These are phyloP conservation scores for Pteropus rufus DNA, from an alignment of 2,797 vertebrate genomes.

Conservation along the genomic window DNA sequence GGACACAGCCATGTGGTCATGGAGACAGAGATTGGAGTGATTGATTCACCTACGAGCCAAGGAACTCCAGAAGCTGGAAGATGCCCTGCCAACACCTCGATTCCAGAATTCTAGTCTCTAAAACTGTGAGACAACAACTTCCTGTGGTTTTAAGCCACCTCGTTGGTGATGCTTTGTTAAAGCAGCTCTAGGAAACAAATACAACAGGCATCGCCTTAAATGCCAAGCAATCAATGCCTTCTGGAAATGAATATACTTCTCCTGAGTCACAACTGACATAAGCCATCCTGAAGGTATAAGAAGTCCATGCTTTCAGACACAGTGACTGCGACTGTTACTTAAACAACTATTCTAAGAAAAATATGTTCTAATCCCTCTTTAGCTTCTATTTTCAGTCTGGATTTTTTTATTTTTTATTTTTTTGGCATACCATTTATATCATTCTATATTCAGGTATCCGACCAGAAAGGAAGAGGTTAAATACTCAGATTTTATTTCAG, in stretches of 20 bases:
- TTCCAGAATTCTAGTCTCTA: neutral
- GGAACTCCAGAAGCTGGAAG: neutral
- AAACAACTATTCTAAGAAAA: neutral
- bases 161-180: neutral
- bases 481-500: neutral
- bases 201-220: too few relatives aligned
- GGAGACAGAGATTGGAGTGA: neutral
- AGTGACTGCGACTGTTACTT: neutral
- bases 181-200: neutral
- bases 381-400: neutral
- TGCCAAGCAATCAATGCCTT: neutral
- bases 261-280: neutral
- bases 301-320: neutral
- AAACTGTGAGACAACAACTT: neutral
- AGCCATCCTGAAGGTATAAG: neutral
- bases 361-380: neutral
- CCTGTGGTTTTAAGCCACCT: neutral
- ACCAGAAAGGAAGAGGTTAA: neutral
- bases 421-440: neutral
- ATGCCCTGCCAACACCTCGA: neutral
- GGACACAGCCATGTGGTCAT: neutral
- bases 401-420: neutral
- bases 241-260: neutral
- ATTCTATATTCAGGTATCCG: neutral
- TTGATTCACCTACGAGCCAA: fast-evolving